phyloP scores from a whole-genome alignment of 2,888 invertebrate species.

The Harpalus rufipes region DNA sequence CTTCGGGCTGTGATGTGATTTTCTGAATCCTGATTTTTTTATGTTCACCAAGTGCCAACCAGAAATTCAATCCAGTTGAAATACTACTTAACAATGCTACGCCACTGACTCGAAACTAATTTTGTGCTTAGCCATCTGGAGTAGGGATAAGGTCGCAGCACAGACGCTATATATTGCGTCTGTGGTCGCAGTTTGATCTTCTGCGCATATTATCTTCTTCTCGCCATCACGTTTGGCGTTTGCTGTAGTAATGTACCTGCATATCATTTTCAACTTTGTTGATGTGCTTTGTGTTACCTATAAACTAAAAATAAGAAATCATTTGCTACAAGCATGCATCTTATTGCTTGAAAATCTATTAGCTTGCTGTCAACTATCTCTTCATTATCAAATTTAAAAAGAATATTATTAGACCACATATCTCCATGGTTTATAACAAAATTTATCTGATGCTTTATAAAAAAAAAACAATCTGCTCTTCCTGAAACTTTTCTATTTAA shows the following conservation, averaged over 20 bases:
- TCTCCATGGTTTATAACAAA: conserved; percentile 81
- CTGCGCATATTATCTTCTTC: too few species aligned
- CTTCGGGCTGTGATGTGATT: too few species aligned
- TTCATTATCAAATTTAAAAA: conserved; percentile 71
- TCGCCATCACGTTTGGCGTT: too few species aligned
- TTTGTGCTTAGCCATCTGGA: too few species aligned
- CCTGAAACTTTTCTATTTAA: conserved; percentile 62
- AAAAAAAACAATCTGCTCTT: conserved; percentile 70
- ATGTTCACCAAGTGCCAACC: too few species aligned
- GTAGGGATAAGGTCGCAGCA: too few species aligned
- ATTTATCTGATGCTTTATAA: conserved; percentile 74
- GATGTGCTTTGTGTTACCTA: background rate
- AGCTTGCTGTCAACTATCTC: conserved; percentile 57
- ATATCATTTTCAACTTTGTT: conserved; percentile 66
- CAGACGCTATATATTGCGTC: too few species aligned
- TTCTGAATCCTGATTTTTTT: too few species aligned
- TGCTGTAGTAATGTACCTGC: conserved; percentile 68
- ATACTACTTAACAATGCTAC: too few species aligned
- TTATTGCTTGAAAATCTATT: conserved; percentile 66
- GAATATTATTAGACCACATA: conserved; percentile 78
- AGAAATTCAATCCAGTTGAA: too few species aligned
- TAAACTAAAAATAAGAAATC: conserved; percentile 57
- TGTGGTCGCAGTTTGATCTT: too few species aligned
- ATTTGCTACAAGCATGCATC: conserved; percentile 61
- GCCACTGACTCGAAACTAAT: too few species aligned